Evolutionary conservation across 2,888 invertebrate genomes (phyloP), one percentile per base, ranked within the genome.

Genomic region (Pinctada fucata): DNA sequence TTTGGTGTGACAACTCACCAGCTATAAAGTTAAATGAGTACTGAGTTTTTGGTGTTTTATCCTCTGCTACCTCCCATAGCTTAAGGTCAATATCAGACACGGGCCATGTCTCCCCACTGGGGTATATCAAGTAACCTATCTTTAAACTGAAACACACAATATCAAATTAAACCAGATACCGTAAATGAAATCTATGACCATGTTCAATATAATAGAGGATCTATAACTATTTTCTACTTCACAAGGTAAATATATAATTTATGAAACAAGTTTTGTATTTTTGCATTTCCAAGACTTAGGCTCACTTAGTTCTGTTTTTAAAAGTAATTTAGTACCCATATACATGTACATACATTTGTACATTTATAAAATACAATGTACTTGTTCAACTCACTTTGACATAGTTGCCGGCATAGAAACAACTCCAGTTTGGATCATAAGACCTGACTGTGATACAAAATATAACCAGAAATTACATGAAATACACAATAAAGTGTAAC

Each of bases 341-440:
- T 1, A 31, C 31, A 31, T 31, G 1, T 1, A 31, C 31, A 31
- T 31, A 31, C 31, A 31, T 31, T 31, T 31, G 31, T 31, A 31
- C 31, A 31, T 31, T 31, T 31, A 31, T 31, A 31, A 31, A 31
- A 31, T 31, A 1, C 31, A 31, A 31, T 31, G 31, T 31, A 31
- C 1, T 31, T 31, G 31, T 1, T 31, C 31, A 0, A 88, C 94
- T 94, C 92, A 95, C 95, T 94, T 93, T 2, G 94, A 94, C 79
- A 95, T 91, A 16, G 93, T 93, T 2, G 89, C 92, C 71, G 93
- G 94, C 77, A 94, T 94, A 4, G 94, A 94, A 74, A 94, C 90
- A 0, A 94, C 93, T 6, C 94, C 93, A 3, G 95, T 88, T 80
- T 94, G 93, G 69, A 95, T 93, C 6, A 94, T 91, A 0, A 94